Conservation (phyloP, 2,113 vertebrate species). For the Phoxinus phoxinus region DNA sequence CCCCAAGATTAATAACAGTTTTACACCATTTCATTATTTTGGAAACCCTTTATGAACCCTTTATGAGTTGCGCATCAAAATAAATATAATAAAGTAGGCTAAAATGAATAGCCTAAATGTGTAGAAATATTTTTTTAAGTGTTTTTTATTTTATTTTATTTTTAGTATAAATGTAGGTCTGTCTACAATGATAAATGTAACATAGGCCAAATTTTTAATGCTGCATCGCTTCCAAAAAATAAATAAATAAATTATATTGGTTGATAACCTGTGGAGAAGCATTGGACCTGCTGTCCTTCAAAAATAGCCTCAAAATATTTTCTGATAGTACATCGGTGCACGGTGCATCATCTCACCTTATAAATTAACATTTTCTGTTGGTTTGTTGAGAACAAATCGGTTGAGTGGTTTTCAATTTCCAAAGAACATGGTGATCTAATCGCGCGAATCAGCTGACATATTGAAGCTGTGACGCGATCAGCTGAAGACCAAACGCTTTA, state of each 20-base stretch:
- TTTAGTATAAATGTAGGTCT: not conserved
- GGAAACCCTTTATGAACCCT: not conserved
- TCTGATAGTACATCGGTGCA: not conserved
- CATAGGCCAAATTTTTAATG: not conserved
- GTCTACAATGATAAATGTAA: not conserved
- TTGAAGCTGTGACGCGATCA: slow-evolving; percentile 9
- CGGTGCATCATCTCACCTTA: slow-evolving; percentile 52
- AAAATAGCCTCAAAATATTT: not conserved
- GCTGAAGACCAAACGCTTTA: not conserved
- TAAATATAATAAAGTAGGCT: not conserved
- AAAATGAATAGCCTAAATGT: not conserved
- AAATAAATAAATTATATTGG: not conserved
- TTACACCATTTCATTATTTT: not conserved
- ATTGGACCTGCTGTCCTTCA: not conserved
- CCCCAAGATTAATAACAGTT: not conserved
- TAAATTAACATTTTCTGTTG: slow-evolving; percentile 58
- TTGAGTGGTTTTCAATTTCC: slow-evolving; percentile 67
- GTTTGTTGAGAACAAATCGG: slow-evolving; percentile 55
- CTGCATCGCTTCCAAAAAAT: not conserved
- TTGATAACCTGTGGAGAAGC: slow-evolving; percentile 12
- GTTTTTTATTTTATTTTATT: not conserved
- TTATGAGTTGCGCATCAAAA: not conserved
- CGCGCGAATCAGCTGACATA: slow-evolving; percentile 48
- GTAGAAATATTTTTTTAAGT: not conserved
- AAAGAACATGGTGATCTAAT: slow-evolving; percentile 63